A percentile compares a stretch with the other conserved stretches of the same genome.
These are phyloP conservation scores for Phyllotis vaccarum DNA, from an alignment of 2,797 vertebrate genomes.

Conservation along the genomic window DNA sequence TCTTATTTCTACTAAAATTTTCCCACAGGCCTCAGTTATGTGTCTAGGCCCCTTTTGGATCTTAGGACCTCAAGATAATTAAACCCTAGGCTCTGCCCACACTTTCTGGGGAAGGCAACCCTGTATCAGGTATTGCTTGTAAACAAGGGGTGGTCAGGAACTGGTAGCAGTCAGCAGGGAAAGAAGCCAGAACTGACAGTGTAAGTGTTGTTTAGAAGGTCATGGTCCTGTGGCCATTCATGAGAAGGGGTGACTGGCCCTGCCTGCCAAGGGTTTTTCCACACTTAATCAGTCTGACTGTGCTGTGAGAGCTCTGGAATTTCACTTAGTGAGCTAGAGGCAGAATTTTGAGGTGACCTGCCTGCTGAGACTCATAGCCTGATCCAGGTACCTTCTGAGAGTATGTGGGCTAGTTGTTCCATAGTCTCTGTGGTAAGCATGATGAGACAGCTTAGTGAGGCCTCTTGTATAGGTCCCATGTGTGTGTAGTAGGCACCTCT, in stretches of 20 bases:
- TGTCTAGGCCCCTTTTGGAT: neutral
- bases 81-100: neutral
- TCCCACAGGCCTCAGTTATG: slow-evolving; percentile 2
- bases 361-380: neutral
- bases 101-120: neutral
- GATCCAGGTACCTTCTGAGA: neutral
- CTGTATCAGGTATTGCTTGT: neutral
- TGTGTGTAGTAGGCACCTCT: neutral
- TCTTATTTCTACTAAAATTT: slow-evolving; percentile 27
- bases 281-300: neutral
- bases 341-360: neutral
- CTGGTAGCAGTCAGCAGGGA: neutral
- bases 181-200: neutral
- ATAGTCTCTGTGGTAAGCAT: neutral
- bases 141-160: slow-evolving; percentile 1
- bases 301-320: neutral
- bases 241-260: neutral
- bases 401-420: neutral
- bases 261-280: neutral
- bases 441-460: neutral
- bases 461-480: neutral
- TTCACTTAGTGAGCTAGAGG: neutral
- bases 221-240: neutral
- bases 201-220: neutral
- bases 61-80: neutral